Evolutionary conservation across 2,113 vertebrate species (phyloP).

Genomic region (Colinus virginianus): DNA sequence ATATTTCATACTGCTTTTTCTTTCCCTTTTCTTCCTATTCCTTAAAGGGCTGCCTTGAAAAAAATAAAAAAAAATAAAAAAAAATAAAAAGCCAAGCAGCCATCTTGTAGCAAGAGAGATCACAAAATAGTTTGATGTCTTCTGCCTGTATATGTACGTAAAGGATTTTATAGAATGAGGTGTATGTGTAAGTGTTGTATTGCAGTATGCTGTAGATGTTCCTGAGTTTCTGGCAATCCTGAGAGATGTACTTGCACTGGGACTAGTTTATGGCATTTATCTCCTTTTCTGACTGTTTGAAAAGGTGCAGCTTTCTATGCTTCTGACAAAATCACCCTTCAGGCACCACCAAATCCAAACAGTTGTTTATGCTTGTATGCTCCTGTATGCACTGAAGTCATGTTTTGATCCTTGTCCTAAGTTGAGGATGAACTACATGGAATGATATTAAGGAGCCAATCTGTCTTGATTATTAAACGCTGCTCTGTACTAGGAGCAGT

Average conservation of each 20-base stretch:
- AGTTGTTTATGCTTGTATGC: neutral
- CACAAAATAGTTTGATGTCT: neutral
- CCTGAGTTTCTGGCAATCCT: neutral
- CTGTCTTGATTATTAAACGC: neutral
- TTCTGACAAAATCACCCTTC: neutral
- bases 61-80: no score
- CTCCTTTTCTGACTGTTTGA: neutral
- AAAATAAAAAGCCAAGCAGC: neutral
- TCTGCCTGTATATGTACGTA: neutral
- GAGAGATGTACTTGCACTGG: neutral
- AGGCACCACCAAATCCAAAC: slow-evolving; percentile 27
- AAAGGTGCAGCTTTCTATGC: neutral
- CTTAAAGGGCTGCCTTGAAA: neutral
- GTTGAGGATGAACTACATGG: slow-evolving; percentile 10
- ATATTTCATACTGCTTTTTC: neutral
- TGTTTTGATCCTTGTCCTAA: slow-evolving; percentile 1
- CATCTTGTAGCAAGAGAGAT: neutral
- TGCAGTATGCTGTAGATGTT: neutral
- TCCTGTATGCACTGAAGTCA: neutral
- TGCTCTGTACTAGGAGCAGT: neutral
- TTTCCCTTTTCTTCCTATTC: neutral
- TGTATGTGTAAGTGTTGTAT: neutral
- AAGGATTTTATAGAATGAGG: neutral
- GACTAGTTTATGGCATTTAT: neutral
- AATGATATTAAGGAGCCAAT: neutral